Percentiles rank a stretch among this genome's conserved stretches.
phyloP scores from a whole-genome alignment of 2,888 invertebrate species.

The Phengaris alcon region DNA sequence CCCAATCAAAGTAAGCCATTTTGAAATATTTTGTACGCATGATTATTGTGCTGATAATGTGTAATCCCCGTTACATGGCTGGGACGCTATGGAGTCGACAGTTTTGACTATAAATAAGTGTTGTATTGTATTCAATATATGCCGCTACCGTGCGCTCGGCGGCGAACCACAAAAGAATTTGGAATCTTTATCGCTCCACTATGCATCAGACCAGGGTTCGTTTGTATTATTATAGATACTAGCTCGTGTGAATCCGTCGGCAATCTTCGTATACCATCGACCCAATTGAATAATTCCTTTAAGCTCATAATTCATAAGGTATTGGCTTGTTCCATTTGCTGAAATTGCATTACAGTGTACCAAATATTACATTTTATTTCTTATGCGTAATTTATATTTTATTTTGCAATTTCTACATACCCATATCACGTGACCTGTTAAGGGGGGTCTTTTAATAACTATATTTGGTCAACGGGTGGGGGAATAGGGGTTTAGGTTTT shows the following conservation, averaged over 20 bases:
- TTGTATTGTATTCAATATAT: conserved; percentile 77
- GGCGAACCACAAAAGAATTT: conserved; percentile 75
- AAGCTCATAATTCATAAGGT: too few species aligned
- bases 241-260: conserved; percentile 28
- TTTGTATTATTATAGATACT: conserved; percentile 37
- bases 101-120: conserved; percentile 79
- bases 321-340: too few species aligned
- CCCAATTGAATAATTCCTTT: neutral
- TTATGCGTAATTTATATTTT: too few species aligned
- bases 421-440: too few species aligned
- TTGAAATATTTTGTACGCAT: neutral
- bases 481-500: too few species aligned
- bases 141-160: conserved; percentile 68
- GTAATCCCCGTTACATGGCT: conserved; percentile 45
- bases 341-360: too few species aligned
- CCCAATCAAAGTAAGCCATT: neutral
- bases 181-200: conserved; percentile 63
- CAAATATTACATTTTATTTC: too few species aligned
- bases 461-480: too few species aligned
- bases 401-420: too few species aligned
- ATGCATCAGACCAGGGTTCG: conserved; percentile 43
- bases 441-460: too few species aligned
- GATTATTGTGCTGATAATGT: conserved; percentile 40
- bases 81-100: conserved; percentile 75
- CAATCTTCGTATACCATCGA: conserved; percentile 10